Percentiles rank a stretch among this genome's conserved stretches.
Evolutionary conservation across 2,797 vertebrate species (phyloP).

Genomic region (Notoglanidium macrostoma): DNA sequence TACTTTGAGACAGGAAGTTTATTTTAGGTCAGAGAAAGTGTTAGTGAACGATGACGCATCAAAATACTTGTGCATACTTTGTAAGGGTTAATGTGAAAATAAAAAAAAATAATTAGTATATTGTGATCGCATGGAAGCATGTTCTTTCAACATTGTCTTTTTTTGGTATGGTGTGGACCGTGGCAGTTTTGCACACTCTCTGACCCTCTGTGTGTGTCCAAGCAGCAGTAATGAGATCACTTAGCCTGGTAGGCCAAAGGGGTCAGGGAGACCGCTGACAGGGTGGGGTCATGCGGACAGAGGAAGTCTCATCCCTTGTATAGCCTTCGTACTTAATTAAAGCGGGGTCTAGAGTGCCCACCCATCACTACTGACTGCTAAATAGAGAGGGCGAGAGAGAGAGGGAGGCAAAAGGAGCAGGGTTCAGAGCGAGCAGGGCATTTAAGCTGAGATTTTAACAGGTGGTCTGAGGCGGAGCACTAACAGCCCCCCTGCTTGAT

Average conservation of each 20-base stretch:
- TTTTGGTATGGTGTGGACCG: conserved; percentile 13
- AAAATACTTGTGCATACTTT: conserved; percentile 12
- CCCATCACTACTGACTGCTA: neutral
- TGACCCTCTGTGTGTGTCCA: conserved; percentile 47
- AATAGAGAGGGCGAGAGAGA: conserved; percentile 29
- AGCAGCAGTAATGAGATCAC: conserved; percentile 58
- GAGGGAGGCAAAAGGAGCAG: conserved; percentile 27
- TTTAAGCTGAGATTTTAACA: conserved; percentile 69
- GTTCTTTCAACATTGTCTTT: neutral
- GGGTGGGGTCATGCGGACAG: conserved; percentile 43
- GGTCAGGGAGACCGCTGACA: conserved; percentile 55
- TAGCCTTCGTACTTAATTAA: conserved; percentile 56
- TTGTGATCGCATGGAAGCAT: neutral
- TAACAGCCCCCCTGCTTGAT: conserved; percentile 36
- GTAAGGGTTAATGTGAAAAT: neutral
- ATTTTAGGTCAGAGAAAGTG: neutral
- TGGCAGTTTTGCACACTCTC: conserved; percentile 26
- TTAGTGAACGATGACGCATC: neutral
- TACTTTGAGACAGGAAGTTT: conserved; percentile 1
- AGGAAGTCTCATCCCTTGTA: conserved; percentile 42
- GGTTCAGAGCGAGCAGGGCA: conserved; percentile 8
- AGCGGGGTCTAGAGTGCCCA: conserved; percentile 43
- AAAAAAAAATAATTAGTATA: neutral
- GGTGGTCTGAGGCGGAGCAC: conserved; percentile 73
- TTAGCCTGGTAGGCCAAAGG: conserved; percentile 49